Conservation (phyloP, 1,140 invertebrate species). For the Drosophila equinoxialis region DNA sequence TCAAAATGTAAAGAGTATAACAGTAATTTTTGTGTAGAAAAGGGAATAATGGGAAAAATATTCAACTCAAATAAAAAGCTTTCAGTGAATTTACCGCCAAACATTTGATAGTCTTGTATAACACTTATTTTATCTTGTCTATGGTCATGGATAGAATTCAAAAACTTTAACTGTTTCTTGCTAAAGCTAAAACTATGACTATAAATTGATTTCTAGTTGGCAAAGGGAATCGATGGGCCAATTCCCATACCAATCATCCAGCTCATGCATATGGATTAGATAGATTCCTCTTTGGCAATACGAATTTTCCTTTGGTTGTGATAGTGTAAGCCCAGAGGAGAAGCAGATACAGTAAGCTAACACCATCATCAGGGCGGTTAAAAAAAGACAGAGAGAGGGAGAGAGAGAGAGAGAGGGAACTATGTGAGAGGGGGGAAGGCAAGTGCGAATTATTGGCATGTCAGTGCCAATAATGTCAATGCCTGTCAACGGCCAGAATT, state of each 20-base stretch:
- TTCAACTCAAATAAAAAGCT: too few relatives aligned
- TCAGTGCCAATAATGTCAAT: slow-evolving; percentile 23
- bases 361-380: not conserved
- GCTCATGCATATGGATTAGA: slow-evolving; percentile 9
- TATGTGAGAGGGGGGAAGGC: not conserved
- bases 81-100: too few relatives aligned
- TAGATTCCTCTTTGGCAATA: not conserved
- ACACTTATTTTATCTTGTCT: too few relatives aligned
- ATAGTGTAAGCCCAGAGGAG: not conserved
- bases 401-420: not conserved
- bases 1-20: too few relatives aligned
- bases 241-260: slow-evolving; percentile 9
- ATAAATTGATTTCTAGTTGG: not conserved
- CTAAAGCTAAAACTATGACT: not conserved
- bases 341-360: not conserved
- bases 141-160: not conserved
- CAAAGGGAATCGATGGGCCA: not conserved
- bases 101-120: too few relatives aligned
- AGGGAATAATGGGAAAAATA: too few relatives aligned
- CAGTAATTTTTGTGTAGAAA: too few relatives aligned
- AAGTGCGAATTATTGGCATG: slow-evolving; percentile 34
- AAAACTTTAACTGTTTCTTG: not conserved
- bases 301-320: slow-evolving; percentile 5
- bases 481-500: slow-evolving; percentile 23
- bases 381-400: not conserved